phyloP scores from a whole-genome alignment of 2,113 vertebrate genomes.

The Notothenia rossii region DNA sequence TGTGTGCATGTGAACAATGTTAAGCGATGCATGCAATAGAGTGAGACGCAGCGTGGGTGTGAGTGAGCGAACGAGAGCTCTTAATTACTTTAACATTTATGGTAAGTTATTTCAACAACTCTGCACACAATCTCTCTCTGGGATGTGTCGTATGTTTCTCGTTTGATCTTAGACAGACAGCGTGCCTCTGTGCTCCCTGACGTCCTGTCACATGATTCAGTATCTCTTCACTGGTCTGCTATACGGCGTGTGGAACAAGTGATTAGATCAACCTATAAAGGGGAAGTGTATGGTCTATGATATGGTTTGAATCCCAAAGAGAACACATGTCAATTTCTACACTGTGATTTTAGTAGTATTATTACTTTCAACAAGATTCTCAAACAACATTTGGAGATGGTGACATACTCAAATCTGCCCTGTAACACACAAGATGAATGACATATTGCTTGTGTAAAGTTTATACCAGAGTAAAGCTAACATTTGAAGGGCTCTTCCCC shows the following conservation, averaged over 20 bases:
- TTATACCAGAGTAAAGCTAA: background rate
- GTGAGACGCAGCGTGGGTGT: conserved; percentile 9
- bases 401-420: background rate
- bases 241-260: background rate
- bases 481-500: background rate
- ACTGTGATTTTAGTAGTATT: background rate
- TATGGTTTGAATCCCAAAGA: background rate
- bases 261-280: background rate
- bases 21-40: conserved; percentile 52
- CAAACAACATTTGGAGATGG: background rate
- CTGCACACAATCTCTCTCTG: conserved; percentile 10
- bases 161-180: conserved; percentile 47
- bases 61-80: conserved; percentile 14
- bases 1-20: conserved; percentile 50
- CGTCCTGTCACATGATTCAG: conserved; percentile 63
- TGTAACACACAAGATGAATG: background rate
- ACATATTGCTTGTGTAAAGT: background rate
- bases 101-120: conserved; percentile 60
- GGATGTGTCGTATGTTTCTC: conserved; percentile 15
- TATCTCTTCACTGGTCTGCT: conserved; percentile 25
- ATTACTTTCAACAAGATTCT: background rate
- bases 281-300: background rate
- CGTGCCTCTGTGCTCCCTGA: conserved; percentile 30
- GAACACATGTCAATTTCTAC: background rate
- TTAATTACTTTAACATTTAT: conserved; percentile 62